phyloP scores from a whole-genome alignment of 2,888 invertebrate genomes.

The Tethea ocularis region DNA sequence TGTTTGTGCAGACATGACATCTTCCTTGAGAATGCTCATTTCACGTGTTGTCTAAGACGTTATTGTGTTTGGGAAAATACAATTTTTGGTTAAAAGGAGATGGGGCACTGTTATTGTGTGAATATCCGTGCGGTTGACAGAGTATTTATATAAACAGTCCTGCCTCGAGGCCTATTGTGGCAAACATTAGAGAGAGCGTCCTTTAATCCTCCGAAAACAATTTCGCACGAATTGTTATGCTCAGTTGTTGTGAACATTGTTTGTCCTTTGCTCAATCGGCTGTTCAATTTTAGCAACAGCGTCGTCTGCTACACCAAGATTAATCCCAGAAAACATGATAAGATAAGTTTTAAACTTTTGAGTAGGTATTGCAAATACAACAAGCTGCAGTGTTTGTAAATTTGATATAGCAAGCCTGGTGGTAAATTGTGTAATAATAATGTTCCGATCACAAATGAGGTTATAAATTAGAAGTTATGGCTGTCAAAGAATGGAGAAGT shows the following conservation, averaged over 20 bases:
- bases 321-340: not conserved
- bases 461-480: no score
- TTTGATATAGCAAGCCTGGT: not conserved
- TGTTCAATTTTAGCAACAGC: constrained; percentile 19
- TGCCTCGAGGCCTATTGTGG: constrained; percentile 57
- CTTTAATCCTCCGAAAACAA: constrained; percentile 67
- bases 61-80: constrained; percentile 65
- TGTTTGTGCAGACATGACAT: constrained; percentile 43
- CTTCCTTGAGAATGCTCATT: constrained; percentile 44
- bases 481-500: no score
- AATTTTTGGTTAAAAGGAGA: constrained; percentile 65
- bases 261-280: constrained; percentile 26
- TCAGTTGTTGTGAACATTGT: constrained; percentile 29
- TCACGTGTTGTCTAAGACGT: constrained; percentile 40
- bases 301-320: not conserved
- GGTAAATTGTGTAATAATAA: no score
- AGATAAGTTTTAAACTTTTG: not conserved
- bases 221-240: constrained; percentile 58
- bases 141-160: constrained; percentile 65
- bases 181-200: constrained; percentile 59
- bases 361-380: not conserved
- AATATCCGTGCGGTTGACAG: constrained; percentile 68
- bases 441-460: no score
- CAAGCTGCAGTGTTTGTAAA: not conserved
- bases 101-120: constrained; percentile 59